A percentile compares a stretch with the other conserved stretches of the same genome.
phyloP scores from a whole-genome alignment of 1,140 invertebrate genomes.

The Drosophila setifemur region DNA sequence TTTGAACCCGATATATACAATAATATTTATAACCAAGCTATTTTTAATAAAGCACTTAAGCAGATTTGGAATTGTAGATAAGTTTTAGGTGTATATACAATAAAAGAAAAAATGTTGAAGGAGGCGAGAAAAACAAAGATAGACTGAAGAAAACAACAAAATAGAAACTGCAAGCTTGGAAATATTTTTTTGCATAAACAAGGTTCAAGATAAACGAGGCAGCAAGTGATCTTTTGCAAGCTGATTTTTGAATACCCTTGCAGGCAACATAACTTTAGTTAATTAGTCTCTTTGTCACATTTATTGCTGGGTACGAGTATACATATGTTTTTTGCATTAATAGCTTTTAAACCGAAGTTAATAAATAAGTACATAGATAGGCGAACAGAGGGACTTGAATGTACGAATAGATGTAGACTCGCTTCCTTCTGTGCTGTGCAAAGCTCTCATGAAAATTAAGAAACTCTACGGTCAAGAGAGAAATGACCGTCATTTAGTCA shows the following conservation, averaged over 20 bases:
- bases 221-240: too few species aligned
- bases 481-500: constrained; percentile 36
- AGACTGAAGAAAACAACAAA: constrained; percentile 28
- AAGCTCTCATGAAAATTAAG: too few species aligned
- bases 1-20: constrained; percentile 1
- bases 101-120: not conserved
- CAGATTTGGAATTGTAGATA: constrained; percentile 52
- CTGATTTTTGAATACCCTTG: too few species aligned
- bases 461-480: not conserved
- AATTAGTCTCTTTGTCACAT: too few species aligned
- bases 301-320: too few species aligned
- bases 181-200: constrained; percentile 71
- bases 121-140: constrained; percentile 14
- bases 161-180: constrained; percentile 52
- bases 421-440: too few species aligned
- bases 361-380: too few species aligned
- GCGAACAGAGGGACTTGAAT: too few species aligned
- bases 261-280: too few species aligned
- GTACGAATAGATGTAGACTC: too few species aligned
- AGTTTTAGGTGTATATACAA: constrained; percentile 34
- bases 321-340: too few species aligned
- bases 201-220: constrained; percentile 66
- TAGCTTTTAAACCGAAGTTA: too few species aligned
- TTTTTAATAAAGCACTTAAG: constrained; percentile 52
- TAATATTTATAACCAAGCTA: constrained; percentile 38